These are phyloP conservation scores for Drosophila conformis DNA, from an alignment of 2,888 invertebrate genomes.

Conservation along the genomic window DNA sequence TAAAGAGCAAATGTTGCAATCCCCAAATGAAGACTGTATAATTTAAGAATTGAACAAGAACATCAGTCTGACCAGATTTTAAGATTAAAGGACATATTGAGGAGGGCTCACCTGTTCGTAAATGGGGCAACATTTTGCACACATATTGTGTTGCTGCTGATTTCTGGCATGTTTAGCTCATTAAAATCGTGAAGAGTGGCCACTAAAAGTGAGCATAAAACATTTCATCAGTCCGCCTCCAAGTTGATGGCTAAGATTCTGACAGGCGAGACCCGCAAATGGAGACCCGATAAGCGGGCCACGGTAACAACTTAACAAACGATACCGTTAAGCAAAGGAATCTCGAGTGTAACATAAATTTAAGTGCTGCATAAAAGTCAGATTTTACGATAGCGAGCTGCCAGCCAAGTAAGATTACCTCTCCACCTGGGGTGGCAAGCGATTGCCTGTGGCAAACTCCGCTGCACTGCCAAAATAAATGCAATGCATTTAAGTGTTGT, in stretches of 20 bases:
- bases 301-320: constrained; percentile 31
- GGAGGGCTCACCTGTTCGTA: neutral
- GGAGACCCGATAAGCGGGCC: constrained; percentile 54
- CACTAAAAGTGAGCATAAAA: constrained; percentile 65
- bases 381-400: constrained; percentile 59
- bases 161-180: constrained; percentile 43
- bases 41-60: constrained; percentile 19
- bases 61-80: constrained; percentile 15
- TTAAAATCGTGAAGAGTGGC: constrained; percentile 49
- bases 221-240: constrained; percentile 50
- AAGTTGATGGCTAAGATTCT: constrained; percentile 4
- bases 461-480: constrained; percentile 65
- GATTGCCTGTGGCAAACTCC: constrained; percentile 1
- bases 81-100: constrained; percentile 3
- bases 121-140: constrained; percentile 34
- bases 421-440: constrained; percentile 1
- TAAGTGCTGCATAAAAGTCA: constrained; percentile 75
- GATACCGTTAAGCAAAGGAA: constrained; percentile 61
- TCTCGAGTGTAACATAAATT: constrained; percentile 78
- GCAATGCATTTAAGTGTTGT: constrained; percentile 60
- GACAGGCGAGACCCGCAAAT: constrained; percentile 6
- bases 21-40: constrained; percentile 18
- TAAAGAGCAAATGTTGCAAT: neutral
- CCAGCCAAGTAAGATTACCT: constrained; percentile 1
- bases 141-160: constrained; percentile 47